Percentiles rank a stretch among this genome's conserved stretches.
These are phyloP conservation scores for Columbina picui DNA, from an alignment of 2,113 vertebrate species.

Conservation along the genomic window DNA sequence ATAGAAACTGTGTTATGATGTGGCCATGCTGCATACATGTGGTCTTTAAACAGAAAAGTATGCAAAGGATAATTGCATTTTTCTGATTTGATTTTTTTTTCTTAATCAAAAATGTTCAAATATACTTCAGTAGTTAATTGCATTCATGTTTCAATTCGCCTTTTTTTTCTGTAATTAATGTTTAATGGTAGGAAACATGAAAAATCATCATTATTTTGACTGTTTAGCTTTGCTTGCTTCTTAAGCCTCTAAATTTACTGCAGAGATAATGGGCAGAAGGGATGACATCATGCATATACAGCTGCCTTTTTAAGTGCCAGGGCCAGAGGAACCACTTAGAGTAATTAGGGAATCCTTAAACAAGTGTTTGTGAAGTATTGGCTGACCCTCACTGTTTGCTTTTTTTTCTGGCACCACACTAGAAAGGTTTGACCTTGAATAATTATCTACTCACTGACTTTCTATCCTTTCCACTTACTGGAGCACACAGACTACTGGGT, in stretches of 20 bases:
- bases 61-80: neutral
- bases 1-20: neutral
- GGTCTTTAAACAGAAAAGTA: neutral
- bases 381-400: conserved; percentile 90
- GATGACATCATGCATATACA: conserved; percentile 89
- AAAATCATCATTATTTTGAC: conserved; percentile 70
- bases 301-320: conserved; percentile 91
- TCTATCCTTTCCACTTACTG: conserved; percentile 86
- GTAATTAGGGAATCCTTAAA: conserved; percentile 99
- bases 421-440: conserved; percentile 93
- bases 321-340: conserved; percentile 94
- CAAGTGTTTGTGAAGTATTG: conserved; percentile 94
- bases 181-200: neutral
- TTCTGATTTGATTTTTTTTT: neutral
- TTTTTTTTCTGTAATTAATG: neutral
- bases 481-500: conserved; percentile 79
- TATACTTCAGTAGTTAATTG: neutral
- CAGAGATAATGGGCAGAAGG: conserved; percentile 74
- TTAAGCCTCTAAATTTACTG: conserved; percentile 76
- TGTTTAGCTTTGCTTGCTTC: conserved; percentile 65
- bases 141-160: neutral
- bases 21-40: neutral
- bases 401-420: conserved; percentile 86
- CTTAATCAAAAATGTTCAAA: neutral
- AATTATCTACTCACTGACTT: conserved; percentile 89